phyloP scores from a whole-genome alignment of 2,113 vertebrate species.

The Sporophila hypoxantha region DNA sequence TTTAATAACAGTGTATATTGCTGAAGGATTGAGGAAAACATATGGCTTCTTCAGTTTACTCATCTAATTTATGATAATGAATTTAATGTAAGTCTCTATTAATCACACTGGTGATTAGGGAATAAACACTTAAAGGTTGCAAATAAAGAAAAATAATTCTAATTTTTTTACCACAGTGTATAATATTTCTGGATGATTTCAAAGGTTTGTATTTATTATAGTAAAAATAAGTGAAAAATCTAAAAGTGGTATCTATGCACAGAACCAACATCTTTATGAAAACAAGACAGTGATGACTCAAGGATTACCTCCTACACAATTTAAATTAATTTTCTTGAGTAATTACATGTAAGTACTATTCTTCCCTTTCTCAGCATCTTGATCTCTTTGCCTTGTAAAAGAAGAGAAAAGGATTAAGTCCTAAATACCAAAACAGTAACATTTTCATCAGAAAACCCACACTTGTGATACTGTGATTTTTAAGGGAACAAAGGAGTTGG shows the following conservation, averaged over 20 bases:
- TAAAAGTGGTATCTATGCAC: neutral
- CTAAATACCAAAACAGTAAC: neutral
- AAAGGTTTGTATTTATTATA: neutral
- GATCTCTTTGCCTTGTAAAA: neutral
- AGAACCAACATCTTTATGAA: neutral
- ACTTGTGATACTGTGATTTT: neutral
- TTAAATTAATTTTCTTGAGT: conserved; percentile 28
- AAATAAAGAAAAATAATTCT: neutral
- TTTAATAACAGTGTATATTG: neutral
- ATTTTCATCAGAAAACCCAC: neutral
- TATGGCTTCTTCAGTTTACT: neutral
- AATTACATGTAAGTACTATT: neutral
- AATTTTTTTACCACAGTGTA: neutral
- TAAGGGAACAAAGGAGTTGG: neutral
- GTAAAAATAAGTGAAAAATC: neutral
- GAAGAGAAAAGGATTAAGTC: neutral
- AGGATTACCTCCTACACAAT: neutral
- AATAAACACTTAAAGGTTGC: neutral
- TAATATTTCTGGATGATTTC: neutral
- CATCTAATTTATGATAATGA: neutral
- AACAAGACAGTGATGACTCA: neutral
- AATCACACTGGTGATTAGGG: neutral
- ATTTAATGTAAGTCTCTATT: neutral
- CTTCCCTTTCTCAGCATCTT: neutral
- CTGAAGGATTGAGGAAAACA: neutral